phyloP scores from a whole-genome alignment of 1,140 invertebrate genomes.

The Asbolus verrucosus region DNA sequence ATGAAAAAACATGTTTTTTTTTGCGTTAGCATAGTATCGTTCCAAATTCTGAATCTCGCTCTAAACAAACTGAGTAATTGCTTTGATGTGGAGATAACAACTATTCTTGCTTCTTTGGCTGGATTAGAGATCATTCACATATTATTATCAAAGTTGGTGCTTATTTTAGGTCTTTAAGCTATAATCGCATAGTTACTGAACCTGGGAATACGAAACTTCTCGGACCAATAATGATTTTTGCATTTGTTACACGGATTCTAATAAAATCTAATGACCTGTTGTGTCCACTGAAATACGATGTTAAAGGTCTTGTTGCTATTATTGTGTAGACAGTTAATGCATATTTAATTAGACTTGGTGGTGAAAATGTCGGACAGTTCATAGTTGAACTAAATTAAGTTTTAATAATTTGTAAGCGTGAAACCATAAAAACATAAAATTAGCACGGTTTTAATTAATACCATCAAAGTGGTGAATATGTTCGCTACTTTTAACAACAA shows the following conservation, averaged over 20 bases:
- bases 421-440: conserved; percentile 29
- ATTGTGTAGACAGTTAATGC: conserved; percentile 19
- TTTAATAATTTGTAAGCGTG: conserved; percentile 42
- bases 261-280: conserved; percentile 11
- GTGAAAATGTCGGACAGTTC: conserved; percentile 37
- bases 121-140: conserved; percentile 19
- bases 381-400: conserved; percentile 41
- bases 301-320: conserved; percentile 29
- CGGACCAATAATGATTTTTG: conserved; percentile 32
- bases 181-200: background rate
- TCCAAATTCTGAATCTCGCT: no score
- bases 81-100: background rate
- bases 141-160: conserved; percentile 18
- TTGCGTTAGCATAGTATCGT: no score
- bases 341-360: conserved; percentile 38
- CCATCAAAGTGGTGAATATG: background rate
- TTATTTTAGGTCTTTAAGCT: conserved; percentile 16
- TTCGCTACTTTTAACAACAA: background rate
- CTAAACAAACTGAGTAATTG: conserved; percentile 9
- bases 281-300: conserved; percentile 9
- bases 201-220: conserved; percentile 8
- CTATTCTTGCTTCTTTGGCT: background rate
- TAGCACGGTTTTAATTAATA: conserved; percentile 4
- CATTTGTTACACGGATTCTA: conserved; percentile 24
- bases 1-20: no score